Base-by-base conservation (phyloP, 1,140 invertebrate species). In the Eriosoma lanigerum region DNA sequence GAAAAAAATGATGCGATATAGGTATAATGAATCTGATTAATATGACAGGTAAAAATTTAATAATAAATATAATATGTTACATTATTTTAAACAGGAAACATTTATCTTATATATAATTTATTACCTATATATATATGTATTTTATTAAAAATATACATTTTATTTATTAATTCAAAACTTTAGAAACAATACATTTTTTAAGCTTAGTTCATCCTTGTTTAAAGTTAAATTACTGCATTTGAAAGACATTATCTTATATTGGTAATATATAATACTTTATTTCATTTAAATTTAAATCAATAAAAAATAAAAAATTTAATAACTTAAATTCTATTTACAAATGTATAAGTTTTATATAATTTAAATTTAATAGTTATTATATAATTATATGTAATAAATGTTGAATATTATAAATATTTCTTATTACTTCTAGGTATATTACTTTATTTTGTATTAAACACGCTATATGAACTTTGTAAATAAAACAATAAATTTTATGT, bases 1-100 rank as follows among this genome's bases (percentile, higher is more conserved):
- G 0, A 95, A 95, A 85, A 96, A 96, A 87, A 92, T 96, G 85
- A 95, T 96, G 91, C 91, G 93, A 83, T 91, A 92, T 3, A 87
- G 93, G 82, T 94, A 94, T 84, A 91, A 93, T 85, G 92, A 94
- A 87, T 86, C 94, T 3, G 82, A 84, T 19, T 60, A 78, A 60
- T 60, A 56, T 76, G 8, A 9, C 70, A 73, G 24, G 70, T 73
- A 56, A 73, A 24, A 3, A 19, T 50, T 50, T 17, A 52, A 52
- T 4, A 38, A 4, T 38, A 38, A 3, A 26, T 70, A 26, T 19
- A 66, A 15, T 24, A 29, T 50, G 3, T 52, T 12, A 10, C 12
- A 26, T 72, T n/a, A n/a, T 26, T 29, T 72, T 8, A 17, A 3
- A 48, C 21, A 48, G 66, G 44, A 2, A 48, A 48, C 12, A 46